Evolutionary conservation across 2,113 vertebrate species (phyloP).

Genomic region (Deroptyus accipitrinus): DNA sequence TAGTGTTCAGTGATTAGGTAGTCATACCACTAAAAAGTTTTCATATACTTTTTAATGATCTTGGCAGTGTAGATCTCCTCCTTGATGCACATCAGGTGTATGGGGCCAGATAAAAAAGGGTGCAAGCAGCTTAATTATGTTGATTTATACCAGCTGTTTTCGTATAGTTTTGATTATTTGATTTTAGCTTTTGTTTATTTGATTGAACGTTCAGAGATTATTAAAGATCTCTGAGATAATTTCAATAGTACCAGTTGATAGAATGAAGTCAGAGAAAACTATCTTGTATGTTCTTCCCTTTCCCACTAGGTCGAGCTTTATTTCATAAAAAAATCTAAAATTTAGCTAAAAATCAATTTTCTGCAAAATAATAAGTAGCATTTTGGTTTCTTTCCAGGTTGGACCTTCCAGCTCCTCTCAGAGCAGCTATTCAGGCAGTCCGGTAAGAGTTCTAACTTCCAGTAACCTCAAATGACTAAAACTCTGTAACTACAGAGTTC

Average conservation of each 20-base stretch:
- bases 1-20: not conserved
- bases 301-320: not conserved
- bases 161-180: not conserved
- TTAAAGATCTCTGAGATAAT: not conserved
- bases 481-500: not conserved
- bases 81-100: not conserved
- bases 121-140: not conserved
- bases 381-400: not conserved
- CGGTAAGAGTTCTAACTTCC: not conserved
- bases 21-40: not conserved
- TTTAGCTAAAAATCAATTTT: not conserved
- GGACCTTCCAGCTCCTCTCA: slow-evolving; percentile 26
- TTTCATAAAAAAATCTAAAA: not conserved
- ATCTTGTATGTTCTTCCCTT: not conserved
- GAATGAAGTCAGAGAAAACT: not conserved
- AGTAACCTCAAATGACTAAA: not conserved
- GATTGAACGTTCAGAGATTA: not conserved
- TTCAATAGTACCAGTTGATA: not conserved
- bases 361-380: not conserved
- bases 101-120: not conserved
- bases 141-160: not conserved
- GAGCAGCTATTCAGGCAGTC: not conserved
- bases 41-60: not conserved
- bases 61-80: not conserved
- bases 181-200: not conserved